Evolutionary conservation across 2,888 invertebrate species (phyloP).

Genomic region (Mesorhabditis sp.): DNA sequence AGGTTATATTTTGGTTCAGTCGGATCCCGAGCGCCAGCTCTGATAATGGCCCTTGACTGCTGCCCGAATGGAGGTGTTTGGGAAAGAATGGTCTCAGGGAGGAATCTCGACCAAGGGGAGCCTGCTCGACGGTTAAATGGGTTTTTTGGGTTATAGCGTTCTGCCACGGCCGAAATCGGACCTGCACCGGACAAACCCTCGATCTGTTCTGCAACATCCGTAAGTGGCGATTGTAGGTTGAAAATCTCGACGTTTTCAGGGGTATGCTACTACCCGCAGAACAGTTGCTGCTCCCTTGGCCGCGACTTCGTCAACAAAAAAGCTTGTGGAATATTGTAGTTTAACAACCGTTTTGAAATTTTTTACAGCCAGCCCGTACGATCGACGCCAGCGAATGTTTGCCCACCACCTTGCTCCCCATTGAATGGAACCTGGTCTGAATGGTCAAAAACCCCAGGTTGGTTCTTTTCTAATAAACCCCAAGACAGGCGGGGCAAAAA

Average conservation of each 20-base stretch:
- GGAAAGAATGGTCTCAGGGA: conserved; percentile 31
- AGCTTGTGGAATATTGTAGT: too few species aligned
- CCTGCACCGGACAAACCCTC: neutral
- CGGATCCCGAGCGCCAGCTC: neutral
- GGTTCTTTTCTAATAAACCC: conserved; percentile 9
- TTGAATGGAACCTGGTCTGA: conserved; percentile 22
- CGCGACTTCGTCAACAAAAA: neutral
- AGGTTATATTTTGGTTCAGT: too few species aligned
- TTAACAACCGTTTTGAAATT: too few species aligned
- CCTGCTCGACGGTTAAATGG: conserved; percentile 23
- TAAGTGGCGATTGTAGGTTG: neutral
- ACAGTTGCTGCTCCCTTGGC: neutral
- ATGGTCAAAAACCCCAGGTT: conserved; percentile 17
- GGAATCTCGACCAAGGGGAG: conserved; percentile 28
- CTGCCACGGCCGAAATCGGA: neutral
- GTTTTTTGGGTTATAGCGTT: neutral
- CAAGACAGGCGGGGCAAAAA: too few species aligned
- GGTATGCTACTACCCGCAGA: neutral
- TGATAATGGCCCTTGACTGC: conserved; percentile 14
- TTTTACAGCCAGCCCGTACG: neutral
- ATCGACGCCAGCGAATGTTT: neutral
- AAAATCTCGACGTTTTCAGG: neutral
- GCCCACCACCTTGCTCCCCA: conserved; percentile 11
- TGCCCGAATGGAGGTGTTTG: conserved; percentile 36
- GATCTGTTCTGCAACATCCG: neutral